These are phyloP conservation scores for Pedetes capensis DNA, from an alignment of 2,113 vertebrate genomes.

Conservation along the genomic window DNA sequence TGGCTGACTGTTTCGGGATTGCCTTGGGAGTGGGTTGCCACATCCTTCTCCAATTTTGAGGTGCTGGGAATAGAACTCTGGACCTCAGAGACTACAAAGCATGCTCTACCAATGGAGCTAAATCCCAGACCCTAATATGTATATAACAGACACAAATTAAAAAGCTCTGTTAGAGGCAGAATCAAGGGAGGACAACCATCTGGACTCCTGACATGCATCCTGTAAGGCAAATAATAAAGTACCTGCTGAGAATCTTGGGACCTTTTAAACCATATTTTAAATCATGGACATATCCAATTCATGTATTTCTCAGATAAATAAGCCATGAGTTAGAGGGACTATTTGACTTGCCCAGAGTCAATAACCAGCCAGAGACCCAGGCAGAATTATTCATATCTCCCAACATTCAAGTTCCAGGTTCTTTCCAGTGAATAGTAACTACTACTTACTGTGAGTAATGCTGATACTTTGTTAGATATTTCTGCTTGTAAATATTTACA, in stretches of 20 bases:
- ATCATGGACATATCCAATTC: background rate
- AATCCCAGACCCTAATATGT: too few relatives aligned
- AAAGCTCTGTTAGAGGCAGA: background rate
- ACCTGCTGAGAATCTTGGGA: background rate
- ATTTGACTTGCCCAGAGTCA: background rate
- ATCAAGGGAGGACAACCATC: background rate
- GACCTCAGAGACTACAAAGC: too few relatives aligned
- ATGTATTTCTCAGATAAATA: background rate
- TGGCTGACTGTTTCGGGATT: too few relatives aligned
- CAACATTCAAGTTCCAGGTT: background rate
- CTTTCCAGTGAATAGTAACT: background rate
- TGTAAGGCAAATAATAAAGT: background rate
- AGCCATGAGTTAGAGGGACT: background rate
- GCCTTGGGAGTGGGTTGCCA: too few relatives aligned
- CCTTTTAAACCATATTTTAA: background rate
- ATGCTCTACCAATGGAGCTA: too few relatives aligned
- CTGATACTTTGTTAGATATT: conserved; percentile 9
- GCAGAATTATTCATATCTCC: background rate
- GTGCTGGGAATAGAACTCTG: too few relatives aligned
- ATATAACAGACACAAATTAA: background rate
- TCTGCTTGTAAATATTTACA: conserved; percentile 28
- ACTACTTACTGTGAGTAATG: background rate
- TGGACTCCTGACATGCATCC: background rate
- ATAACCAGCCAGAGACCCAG: background rate
- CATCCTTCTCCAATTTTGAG: too few relatives aligned